Conservation (phyloP, 2,888 invertebrate species). For the Calameuta idolon region DNA sequence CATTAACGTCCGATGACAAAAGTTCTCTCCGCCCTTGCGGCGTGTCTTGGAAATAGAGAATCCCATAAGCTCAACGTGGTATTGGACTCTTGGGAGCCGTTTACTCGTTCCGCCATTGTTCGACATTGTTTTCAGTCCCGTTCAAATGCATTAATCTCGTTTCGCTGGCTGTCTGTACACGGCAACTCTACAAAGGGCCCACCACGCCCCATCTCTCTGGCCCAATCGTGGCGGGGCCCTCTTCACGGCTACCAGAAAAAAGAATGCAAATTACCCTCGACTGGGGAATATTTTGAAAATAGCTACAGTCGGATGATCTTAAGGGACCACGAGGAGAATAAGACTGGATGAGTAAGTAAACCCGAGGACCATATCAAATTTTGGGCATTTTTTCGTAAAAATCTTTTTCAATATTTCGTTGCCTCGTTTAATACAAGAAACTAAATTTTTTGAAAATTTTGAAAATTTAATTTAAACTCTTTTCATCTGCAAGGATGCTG, state of each 20-base stretch:
- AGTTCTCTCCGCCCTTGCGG: conserved; percentile 28
- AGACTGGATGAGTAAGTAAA: too few species aligned
- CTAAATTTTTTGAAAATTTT: too few species aligned
- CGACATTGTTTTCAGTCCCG: conserved; percentile 38
- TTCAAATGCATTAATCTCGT: conserved; percentile 48
- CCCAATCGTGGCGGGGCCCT: neutral
- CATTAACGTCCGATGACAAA: conserved; percentile 41
- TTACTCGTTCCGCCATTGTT: conserved; percentile 15
- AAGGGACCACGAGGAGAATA: neutral
- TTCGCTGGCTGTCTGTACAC: conserved; percentile 27
- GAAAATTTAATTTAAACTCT: too few species aligned
- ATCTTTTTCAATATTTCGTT: too few species aligned
- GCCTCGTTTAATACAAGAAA: too few species aligned
- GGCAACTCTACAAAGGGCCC: conserved; percentile 15
- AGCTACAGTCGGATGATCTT: neutral
- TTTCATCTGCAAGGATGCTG: too few species aligned
- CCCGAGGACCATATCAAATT: too few species aligned
- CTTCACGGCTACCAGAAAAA: conserved; percentile 11
- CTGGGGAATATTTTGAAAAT: conserved; percentile 25
- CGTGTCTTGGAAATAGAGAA: conserved; percentile 31
- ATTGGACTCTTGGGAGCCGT: conserved; percentile 48
- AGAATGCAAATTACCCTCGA: conserved; percentile 36
- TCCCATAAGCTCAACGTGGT: conserved; percentile 16
- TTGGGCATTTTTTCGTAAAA: too few species aligned
- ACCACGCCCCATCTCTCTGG: conserved; percentile 34